A percentile compares a stretch with the other conserved stretches of the same genome.
phyloP scores from a whole-genome alignment of 1,140 invertebrate genomes.

The Sitophilus oryzae region DNA sequence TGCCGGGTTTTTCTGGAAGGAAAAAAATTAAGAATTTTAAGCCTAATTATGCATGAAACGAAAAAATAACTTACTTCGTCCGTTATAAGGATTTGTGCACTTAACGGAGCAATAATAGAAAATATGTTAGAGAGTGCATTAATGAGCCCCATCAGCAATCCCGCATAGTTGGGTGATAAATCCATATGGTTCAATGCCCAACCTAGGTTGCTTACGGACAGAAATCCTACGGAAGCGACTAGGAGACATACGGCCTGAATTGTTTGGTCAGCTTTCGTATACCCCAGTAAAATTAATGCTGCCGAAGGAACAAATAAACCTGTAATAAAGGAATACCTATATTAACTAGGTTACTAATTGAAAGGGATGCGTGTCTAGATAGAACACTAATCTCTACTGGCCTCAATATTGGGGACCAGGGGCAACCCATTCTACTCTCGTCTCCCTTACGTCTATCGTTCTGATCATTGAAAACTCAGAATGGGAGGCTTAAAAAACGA shows the following conservation, averaged over 20 bases:
- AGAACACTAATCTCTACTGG: too few relatives aligned
- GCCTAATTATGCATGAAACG: neutral
- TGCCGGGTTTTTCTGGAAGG: conserved; percentile 43
- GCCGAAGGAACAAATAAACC: conserved; percentile 54
- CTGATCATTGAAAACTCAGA: too few relatives aligned
- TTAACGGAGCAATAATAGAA: conserved; percentile 62
- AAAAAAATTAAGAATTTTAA: conserved; percentile 6
- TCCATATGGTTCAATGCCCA: conserved; percentile 63
- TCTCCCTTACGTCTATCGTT: too few relatives aligned
- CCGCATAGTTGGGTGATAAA: conserved; percentile 63
- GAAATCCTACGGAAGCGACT: conserved; percentile 63
- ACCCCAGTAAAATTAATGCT: conserved; percentile 56
- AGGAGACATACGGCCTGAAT: conserved; percentile 55
- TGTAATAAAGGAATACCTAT: conserved; percentile 26
- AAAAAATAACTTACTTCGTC: conserved; percentile 48
- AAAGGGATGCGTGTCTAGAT: too few relatives aligned
- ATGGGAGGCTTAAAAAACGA: too few relatives aligned
- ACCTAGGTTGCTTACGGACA: conserved; percentile 67
- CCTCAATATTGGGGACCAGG: too few relatives aligned
- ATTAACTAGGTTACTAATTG: neutral
- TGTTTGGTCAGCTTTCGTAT: conserved; percentile 45
- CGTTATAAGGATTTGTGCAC: conserved; percentile 56
- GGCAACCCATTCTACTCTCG: too few relatives aligned
- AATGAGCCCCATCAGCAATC: conserved; percentile 66
- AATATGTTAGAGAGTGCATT: conserved; percentile 65